A percentile compares a stretch with the other conserved stretches of the same genome.
Evolutionary conservation across 92 coral and sea anemone genomes (phyloP).

Genomic region (Porites evermanni): DNA sequence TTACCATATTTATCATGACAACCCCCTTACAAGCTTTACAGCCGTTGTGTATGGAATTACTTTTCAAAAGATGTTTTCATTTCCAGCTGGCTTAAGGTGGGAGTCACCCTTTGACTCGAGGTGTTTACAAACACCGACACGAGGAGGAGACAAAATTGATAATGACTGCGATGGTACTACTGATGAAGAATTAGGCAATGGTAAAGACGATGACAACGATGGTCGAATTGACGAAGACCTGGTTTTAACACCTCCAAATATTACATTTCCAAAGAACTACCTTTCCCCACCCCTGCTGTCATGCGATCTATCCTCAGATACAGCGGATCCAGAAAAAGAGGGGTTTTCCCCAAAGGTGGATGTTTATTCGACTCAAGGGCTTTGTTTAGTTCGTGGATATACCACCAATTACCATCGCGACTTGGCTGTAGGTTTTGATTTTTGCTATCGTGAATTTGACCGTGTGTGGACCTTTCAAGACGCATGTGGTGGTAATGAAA

Average conservation of each 20-base stretch:
- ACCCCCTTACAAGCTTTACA: conserved; percentile 74
- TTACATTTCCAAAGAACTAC: conserved; percentile 16
- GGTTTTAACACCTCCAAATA: conserved; percentile 55
- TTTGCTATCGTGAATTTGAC: conserved; percentile 49
- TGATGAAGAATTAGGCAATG: conserved; percentile 86
- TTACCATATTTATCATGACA: conserved; percentile 73
- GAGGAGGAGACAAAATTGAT: conserved; percentile 82
- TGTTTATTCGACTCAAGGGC: conserved; percentile 45
- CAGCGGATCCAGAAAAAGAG: not conserved
- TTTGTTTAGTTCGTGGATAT: conserved; percentile 71
- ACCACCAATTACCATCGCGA: conserved; percentile 28
- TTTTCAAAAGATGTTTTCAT: conserved; percentile 64
- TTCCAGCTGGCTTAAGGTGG: conserved; percentile 76
- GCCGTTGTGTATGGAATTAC: conserved; percentile 72
- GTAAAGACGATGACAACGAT: conserved; percentile 85
- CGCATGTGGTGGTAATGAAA: conserved; percentile 69
- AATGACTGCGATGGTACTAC: conserved; percentile 89
- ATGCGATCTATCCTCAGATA: not conserved
- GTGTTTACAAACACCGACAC: conserved; percentile 35
- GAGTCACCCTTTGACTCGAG: not conserved
- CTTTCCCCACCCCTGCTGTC: conserved; percentile 1
- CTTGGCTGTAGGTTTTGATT: not conserved
- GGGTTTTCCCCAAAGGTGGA: conserved; percentile 34
- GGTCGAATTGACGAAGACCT: conserved; percentile 89
- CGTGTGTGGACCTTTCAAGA: conserved; percentile 80